Conservation (phyloP, 2,113 vertebrate species). For the Rhineura floridana region DNA sequence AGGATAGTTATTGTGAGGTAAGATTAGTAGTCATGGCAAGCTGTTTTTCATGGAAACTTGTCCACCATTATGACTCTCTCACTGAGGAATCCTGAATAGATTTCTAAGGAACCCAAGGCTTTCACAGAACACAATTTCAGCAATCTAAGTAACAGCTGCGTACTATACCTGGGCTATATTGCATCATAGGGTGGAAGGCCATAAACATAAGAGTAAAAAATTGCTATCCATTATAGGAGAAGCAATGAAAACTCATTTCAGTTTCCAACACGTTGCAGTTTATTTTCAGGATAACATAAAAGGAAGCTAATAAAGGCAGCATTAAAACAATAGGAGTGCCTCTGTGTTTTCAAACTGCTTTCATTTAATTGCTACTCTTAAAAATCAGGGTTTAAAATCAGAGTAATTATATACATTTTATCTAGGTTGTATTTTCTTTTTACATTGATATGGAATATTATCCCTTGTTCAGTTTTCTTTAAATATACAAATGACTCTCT, state of each 20-base stretch:
- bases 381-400: constrained; percentile 24
- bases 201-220: neutral
- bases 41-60: too few relatives aligned
- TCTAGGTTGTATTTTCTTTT: neutral
- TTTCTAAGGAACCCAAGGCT: neutral
- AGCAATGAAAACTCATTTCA: constrained; percentile 28
- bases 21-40: neutral
- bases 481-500: neutral
- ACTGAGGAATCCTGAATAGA: neutral
- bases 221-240: neutral
- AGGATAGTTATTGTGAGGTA: neutral
- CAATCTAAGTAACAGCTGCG: neutral
- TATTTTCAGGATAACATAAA: constrained; percentile 23
- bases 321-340: neutral
- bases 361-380: constrained; percentile 19
- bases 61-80: neutral
- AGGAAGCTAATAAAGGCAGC: neutral
- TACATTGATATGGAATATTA: neutral
- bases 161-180: neutral
- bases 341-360: constrained; percentile 17
- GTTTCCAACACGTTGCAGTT: neutral
- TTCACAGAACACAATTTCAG: neutral
- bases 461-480: constrained; percentile 13
- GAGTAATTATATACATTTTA: constrained; percentile 11
- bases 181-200: neutral